Percentiles rank a stretch among this genome's conserved stretches.
phyloP scores from a whole-genome alignment of 2,888 invertebrate species.

The Matsumyia berberina region DNA sequence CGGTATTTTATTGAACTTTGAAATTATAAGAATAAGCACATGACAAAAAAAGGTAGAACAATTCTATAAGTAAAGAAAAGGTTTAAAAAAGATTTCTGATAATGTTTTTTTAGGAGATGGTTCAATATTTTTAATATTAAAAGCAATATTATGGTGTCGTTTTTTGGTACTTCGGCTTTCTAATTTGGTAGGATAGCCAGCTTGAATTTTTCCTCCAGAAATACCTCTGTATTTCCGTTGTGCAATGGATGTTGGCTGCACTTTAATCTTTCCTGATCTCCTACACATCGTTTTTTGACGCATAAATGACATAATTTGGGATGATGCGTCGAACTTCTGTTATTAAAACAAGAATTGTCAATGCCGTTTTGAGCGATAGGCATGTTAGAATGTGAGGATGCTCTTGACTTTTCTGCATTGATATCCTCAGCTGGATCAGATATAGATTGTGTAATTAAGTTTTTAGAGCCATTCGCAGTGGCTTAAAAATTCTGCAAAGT shows the following conservation, averaged over 20 bases:
- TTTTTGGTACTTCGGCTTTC: constrained; percentile 1
- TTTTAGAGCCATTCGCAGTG: too few relatives aligned
- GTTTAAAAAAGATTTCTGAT: too few relatives aligned
- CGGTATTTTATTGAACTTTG: too few relatives aligned
- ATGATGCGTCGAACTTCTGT: too few relatives aligned
- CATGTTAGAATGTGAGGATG: neutral
- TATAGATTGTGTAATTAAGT: too few relatives aligned
- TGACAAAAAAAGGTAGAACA: too few relatives aligned
- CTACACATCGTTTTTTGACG: constrained; percentile 1
- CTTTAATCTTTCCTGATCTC: too few relatives aligned
- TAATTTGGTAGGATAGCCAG: neutral
- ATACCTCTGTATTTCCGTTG: constrained; percentile 15
- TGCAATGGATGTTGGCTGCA: constrained; percentile 1
- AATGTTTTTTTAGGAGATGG: neutral
- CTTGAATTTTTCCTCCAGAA: constrained; percentile 17
- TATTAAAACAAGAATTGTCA: too few relatives aligned
- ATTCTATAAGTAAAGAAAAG: too few relatives aligned
- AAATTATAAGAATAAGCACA: too few relatives aligned
- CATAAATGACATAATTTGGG: constrained; percentile 7
- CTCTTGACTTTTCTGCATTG: neutral
- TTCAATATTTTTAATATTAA: constrained; percentile 1
- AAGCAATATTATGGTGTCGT: constrained; percentile 3
- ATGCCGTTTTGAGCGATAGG: constrained; percentile 2
- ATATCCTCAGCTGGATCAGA: neutral
- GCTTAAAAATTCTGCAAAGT: too few relatives aligned